A percentile compares a stretch with the other conserved stretches of the same genome.
These are phyloP conservation scores for Megalops atlanticus DNA, from an alignment of 2,113 vertebrate species.

Conservation along the genomic window DNA sequence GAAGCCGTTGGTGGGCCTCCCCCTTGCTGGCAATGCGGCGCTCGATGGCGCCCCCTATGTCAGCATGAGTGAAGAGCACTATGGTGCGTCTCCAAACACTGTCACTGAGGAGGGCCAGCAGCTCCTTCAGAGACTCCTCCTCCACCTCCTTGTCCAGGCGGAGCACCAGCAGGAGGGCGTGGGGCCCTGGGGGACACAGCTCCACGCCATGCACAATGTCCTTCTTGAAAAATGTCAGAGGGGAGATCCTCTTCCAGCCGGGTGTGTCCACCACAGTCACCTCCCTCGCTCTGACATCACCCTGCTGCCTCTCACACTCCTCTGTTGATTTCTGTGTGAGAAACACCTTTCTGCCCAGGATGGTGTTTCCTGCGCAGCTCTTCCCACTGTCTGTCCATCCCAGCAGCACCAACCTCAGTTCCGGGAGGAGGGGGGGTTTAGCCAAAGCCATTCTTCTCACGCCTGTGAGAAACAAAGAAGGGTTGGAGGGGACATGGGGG, in stretches of 20 bases:
- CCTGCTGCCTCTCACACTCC: slow-evolving; percentile 17
- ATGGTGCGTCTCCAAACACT: slow-evolving; percentile 48
- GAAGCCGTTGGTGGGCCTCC: background rate
- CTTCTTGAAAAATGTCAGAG: background rate
- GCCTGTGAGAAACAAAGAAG: too few species aligned
- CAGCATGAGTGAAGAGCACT: slow-evolving; percentile 28
- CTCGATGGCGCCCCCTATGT: background rate
- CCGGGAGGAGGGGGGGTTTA: too few species aligned
- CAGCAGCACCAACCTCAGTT: background rate
- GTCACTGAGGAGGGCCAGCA: background rate
- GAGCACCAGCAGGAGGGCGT: slow-evolving; percentile 47
- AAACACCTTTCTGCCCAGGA: slow-evolving; percentile 58
- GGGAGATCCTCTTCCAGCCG: background rate
- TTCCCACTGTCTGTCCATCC: background rate
- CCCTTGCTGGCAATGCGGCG: background rate
- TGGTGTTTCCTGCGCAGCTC: slow-evolving; percentile 63
- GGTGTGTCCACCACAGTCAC: slow-evolving; percentile 25
- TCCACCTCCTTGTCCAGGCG: background rate
- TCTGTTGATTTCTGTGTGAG: slow-evolving; percentile 63
- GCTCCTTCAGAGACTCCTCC: slow-evolving; percentile 54
- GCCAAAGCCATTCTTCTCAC: too few species aligned
- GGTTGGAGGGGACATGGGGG: too few species aligned
- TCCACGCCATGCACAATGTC: background rate
- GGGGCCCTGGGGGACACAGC: slow-evolving; percentile 28
- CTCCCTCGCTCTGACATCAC: slow-evolving; percentile 37